These are phyloP conservation scores for Casuarius casuarius DNA, from an alignment of 2,113 vertebrate species.

Conservation along the genomic window DNA sequence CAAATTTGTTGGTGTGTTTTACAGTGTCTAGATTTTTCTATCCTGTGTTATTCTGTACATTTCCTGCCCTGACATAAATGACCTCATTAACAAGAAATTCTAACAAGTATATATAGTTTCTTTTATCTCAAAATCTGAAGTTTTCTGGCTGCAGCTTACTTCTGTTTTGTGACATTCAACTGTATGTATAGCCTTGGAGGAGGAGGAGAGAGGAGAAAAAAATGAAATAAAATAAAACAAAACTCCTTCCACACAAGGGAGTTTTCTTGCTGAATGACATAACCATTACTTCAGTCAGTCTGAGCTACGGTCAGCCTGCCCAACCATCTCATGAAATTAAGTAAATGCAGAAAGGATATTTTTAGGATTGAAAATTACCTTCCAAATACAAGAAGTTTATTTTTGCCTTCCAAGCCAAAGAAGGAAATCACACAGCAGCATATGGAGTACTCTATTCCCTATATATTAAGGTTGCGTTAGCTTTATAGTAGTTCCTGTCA, in stretches of 20 bases:
- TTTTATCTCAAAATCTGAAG: constrained; percentile 5
- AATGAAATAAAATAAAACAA: not conserved
- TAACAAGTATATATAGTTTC: not conserved
- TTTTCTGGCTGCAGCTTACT: not conserved
- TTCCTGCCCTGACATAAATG: constrained; percentile 64
- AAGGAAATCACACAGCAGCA: constrained; percentile 34
- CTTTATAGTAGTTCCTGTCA: constrained; percentile 24
- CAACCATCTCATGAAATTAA: constrained; percentile 11
- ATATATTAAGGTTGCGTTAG: not conserved
- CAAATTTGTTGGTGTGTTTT: constrained; percentile 45
- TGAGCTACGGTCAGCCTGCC: not conserved
- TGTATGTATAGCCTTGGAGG: not conserved
- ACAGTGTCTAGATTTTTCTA: constrained; percentile 47
- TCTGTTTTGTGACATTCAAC: constrained; percentile 2
- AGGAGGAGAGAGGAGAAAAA: not conserved
- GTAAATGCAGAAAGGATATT: constrained; percentile 20
- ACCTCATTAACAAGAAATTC: constrained; percentile 62
- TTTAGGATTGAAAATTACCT: constrained; percentile 11
- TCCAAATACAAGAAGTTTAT: constrained; percentile 9
- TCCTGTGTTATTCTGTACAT: constrained; percentile 39
- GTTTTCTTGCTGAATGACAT: constrained; percentile 44
- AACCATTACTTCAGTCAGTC: not conserved
- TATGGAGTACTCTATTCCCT: not conserved
- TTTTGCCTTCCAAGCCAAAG: constrained; percentile 41
- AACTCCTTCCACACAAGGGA: not conserved